Evolutionary conservation across 2,888 invertebrate species (phyloP).

Genomic region (Lasioglossum figueresi): DNA sequence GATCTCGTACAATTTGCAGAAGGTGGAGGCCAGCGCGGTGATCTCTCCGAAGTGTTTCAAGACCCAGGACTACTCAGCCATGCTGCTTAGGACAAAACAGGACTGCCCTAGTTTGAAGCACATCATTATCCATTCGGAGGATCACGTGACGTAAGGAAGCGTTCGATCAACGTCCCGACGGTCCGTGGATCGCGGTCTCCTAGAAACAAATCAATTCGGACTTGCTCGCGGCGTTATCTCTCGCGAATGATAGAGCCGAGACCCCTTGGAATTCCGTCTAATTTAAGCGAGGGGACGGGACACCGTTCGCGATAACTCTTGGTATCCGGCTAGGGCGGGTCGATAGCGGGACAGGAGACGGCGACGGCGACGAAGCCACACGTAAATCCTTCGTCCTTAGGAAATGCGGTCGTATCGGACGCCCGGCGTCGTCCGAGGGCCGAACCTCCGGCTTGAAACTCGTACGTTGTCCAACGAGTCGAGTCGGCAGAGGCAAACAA

Average conservation of each 20-base stretch:
- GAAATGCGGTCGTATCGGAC: slow-evolving; percentile 44
- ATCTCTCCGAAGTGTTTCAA: slow-evolving; percentile 88
- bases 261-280: slow-evolving; percentile 38
- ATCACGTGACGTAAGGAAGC: slow-evolving; percentile 75
- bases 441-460: neutral
- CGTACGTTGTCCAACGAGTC: neutral
- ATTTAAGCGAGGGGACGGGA: slow-evolving; percentile 41
- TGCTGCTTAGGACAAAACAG: slow-evolving; percentile 84
- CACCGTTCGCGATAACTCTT: slow-evolving; percentile 41
- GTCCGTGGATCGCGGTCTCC: neutral
- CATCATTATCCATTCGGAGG: slow-evolving; percentile 74
- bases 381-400: slow-evolving; percentile 53
- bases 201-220: neutral
- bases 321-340: slow-evolving; percentile 37
- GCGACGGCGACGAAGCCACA: slow-evolving; percentile 18
- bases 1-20: slow-evolving; percentile 89
- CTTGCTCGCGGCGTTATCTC: slow-evolving; percentile 2
- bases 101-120: slow-evolving; percentile 87
- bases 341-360: slow-evolving; percentile 39
- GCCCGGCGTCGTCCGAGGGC: neutral
- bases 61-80: slow-evolving; percentile 88
- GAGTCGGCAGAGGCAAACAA: no score
- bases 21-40: slow-evolving; percentile 89
- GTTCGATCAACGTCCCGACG: slow-evolving; percentile 10
- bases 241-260: slow-evolving; percentile 23